Conservation (phyloP, 2,888 invertebrate genomes). For the Drosophila mercatorum region DNA sequence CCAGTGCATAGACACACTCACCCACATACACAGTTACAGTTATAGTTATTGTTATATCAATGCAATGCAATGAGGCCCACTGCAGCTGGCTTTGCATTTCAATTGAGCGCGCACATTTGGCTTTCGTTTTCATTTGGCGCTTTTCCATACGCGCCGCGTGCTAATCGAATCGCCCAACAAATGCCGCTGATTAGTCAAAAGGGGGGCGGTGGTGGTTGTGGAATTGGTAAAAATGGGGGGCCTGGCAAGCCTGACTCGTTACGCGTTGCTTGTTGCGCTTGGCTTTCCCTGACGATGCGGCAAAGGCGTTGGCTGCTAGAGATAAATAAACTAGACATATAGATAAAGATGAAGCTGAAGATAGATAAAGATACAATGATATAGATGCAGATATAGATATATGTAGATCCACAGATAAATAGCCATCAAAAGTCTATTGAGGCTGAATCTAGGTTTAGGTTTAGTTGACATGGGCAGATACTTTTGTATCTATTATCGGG, state of each 20-base stretch:
- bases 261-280: conserved; percentile 37
- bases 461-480: background rate
- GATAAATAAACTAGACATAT: background rate
- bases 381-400: background rate
- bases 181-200: conserved; percentile 55
- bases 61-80: background rate
- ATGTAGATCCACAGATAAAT: background rate
- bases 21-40: conserved; percentile 10
- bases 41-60: background rate
- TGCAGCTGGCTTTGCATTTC: conserved; percentile 71
- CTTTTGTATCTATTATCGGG: background rate
- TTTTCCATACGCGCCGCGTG: conserved; percentile 35
- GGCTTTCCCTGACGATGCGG: conserved; percentile 50
- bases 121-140: conserved; percentile 55
- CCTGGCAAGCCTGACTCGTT: conserved; percentile 36
- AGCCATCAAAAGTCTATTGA: background rate
- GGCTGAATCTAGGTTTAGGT: background rate
- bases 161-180: conserved; percentile 56
- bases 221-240: background rate
- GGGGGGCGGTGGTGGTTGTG: background rate
- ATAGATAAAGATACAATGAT: background rate
- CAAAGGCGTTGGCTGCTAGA: conserved; percentile 5
- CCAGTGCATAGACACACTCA: background rate
- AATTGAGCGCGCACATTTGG: conserved; percentile 61
- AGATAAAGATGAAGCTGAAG: background rate